These are phyloP conservation scores for Drosophila persimilis DNA, from an alignment of 1,140 invertebrate genomes.

Conservation along the genomic window DNA sequence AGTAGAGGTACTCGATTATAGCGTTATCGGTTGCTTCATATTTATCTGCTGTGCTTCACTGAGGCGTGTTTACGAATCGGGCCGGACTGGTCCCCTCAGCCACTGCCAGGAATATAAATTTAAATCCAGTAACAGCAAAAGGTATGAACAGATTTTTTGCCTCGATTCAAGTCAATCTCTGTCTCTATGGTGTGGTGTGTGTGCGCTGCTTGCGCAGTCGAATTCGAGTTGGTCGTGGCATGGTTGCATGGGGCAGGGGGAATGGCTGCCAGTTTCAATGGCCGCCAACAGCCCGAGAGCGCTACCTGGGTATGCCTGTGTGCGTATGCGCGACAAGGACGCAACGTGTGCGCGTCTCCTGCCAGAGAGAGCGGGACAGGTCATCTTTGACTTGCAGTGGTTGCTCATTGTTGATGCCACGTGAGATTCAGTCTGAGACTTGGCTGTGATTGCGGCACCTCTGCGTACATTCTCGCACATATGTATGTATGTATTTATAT, in stretches of 20 bases:
- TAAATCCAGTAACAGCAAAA: slow-evolving; percentile 66
- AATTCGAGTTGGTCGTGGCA: slow-evolving; percentile 24
- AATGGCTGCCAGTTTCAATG: slow-evolving; percentile 68
- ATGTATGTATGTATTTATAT: too few relatives aligned
- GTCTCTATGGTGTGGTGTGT: slow-evolving; percentile 14
- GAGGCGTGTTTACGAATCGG: neutral
- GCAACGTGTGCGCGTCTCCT: slow-evolving; percentile 29
- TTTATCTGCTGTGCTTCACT: slow-evolving; percentile 32
- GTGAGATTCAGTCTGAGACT: slow-evolving; percentile 20
- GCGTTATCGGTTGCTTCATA: slow-evolving; percentile 29
- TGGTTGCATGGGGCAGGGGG: slow-evolving; percentile 10
- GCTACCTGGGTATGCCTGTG: slow-evolving; percentile 29
- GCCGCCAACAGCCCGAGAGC: slow-evolving; percentile 52
- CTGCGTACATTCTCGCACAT: slow-evolving; percentile 19
- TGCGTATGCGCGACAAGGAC: slow-evolving; percentile 48
- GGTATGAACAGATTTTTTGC: slow-evolving; percentile 59
- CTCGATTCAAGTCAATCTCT: slow-evolving; percentile 40
- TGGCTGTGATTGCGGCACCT: slow-evolving; percentile 1
- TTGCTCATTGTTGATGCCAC: slow-evolving; percentile 26
- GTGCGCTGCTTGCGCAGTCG: slow-evolving; percentile 45
- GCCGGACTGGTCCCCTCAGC: neutral
- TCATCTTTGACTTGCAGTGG: slow-evolving; percentile 18
- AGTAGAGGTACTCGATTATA: too few relatives aligned
- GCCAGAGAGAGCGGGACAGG: slow-evolving; percentile 13
- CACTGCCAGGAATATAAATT: slow-evolving; percentile 69